Base-by-base conservation (phyloP, 2,888 invertebrate genomes). In the Cremastinae sp. region DNA sequence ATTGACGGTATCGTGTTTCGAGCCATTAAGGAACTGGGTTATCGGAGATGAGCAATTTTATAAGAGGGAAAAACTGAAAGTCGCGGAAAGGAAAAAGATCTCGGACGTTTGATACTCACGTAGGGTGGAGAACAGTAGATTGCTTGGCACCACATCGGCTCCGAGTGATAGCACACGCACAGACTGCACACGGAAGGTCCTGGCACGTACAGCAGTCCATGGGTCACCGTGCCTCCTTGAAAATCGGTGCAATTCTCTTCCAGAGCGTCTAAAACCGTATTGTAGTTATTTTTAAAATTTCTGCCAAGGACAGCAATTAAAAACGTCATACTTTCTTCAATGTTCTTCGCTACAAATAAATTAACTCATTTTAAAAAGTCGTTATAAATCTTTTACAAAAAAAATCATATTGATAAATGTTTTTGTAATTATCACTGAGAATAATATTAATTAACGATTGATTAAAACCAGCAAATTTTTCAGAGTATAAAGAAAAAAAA, bases 111-210 rank as follows among this genome's bases (percentile, higher is more conserved):
- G n/a, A 18, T 45, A 93, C 95, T 94, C 87, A 96, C 96, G 90
- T 95, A 95, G 81, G 96, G 96, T 70, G 96, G 96, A 89, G 95
- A 94, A 90, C 96, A 96, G 91, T 95, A 96, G 86, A 96, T 96
- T 62, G 96, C 95, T 90, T 95, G 94, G 90, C 96, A 96, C 96
- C 96, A 96, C 92, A 94, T 94, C 59, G 96, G 96, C 87, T 95
- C 93, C 28, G 95, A 94, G 90, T 96, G 95, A 91, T 96, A 96
- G 90, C 96, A 96, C 64, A 96, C 96, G 88, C 96, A 96, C 80
- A 95, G 92, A 73, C 95, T 95, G 89, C 96, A 96, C 64, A 96
- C 95, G 3, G 95, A 95, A 4, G 96, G 96, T 61, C 96, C 96
- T 9, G 96, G 96, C 78, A 96, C 96, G 90, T 96, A 96, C 65